Evolutionary conservation across 2,113 vertebrate species (phyloP).

Genomic region (Stegastes partitus): DNA sequence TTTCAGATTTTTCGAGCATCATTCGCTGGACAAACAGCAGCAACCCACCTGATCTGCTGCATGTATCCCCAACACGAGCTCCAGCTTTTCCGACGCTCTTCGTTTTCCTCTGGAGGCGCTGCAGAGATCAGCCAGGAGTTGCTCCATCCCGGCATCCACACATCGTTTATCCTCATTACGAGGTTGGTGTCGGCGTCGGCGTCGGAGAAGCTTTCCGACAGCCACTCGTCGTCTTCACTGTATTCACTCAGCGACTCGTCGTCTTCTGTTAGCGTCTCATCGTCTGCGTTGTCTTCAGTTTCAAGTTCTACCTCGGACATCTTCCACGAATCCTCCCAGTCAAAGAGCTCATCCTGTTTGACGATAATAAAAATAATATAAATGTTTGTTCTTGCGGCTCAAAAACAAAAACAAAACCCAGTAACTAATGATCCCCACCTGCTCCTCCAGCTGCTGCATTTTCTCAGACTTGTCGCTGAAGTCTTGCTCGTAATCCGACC

Average conservation of each 20-base stretch:
- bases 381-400: background rate
- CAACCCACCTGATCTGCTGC: constrained; percentile 63
- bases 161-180: constrained; percentile 18
- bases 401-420: background rate
- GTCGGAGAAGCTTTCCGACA: background rate
- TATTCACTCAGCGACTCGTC: no score
- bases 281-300: background rate
- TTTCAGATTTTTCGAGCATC: background rate
- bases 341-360: constrained; percentile 46
- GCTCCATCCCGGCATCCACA: constrained; percentile 55
- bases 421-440: constrained; percentile 43
- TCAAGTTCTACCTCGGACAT: constrained; percentile 29
- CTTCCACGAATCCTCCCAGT: constrained; percentile 72
- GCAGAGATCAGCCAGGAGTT: constrained; percentile 57
- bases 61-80: constrained; percentile 61
- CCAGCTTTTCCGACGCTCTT: constrained; percentile 56
- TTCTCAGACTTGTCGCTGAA: constrained; percentile 16
- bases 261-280: background rate
- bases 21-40: background rate
- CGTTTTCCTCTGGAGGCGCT: constrained; percentile 35
- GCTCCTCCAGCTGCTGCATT: constrained; percentile 42
- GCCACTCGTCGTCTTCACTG: background rate
- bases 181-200: background rate
- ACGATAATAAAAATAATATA: background rate
- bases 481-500: constrained; percentile 49